These are phyloP conservation scores for Phoxinus phoxinus DNA, from an alignment of 2,113 vertebrate species.

Conservation along the genomic window DNA sequence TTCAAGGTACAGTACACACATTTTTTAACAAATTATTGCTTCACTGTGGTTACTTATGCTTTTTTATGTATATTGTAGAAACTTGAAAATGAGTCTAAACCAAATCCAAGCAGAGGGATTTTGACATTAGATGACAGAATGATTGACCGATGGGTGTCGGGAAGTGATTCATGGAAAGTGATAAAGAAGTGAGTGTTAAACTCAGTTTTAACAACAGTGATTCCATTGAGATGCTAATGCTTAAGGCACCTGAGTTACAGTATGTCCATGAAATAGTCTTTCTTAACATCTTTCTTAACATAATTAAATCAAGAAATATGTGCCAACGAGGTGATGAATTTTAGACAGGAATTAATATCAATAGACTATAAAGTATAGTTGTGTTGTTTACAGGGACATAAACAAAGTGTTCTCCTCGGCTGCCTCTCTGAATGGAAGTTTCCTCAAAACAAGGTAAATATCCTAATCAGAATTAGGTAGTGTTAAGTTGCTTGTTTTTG, in stretches of 20 bases:
- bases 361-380: background rate
- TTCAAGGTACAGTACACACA: constrained; percentile 53
- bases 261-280: background rate
- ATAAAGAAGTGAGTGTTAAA: constrained; percentile 52
- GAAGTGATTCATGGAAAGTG: constrained; percentile 41
- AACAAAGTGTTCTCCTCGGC: constrained; percentile 58
- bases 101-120: constrained; percentile 4
- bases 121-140: constrained; percentile 42
- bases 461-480: background rate
- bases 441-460: constrained; percentile 59
- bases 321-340: background rate
- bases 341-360: background rate
- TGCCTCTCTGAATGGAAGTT: constrained; percentile 62
- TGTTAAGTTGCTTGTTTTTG: background rate
- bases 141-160: constrained; percentile 58
- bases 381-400: constrained; percentile 54
- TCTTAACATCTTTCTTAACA: background rate
- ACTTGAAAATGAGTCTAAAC: background rate
- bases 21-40: background rate
- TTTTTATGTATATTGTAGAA: constrained; percentile 16
- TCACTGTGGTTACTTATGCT: background rate
- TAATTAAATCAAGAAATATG: background rate
- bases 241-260: background rate
- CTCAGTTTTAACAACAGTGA: too few species aligned
- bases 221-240: background rate